phyloP scores from a whole-genome alignment of 2,113 vertebrate genomes.

The Ivindomyrus marchei region DNA sequence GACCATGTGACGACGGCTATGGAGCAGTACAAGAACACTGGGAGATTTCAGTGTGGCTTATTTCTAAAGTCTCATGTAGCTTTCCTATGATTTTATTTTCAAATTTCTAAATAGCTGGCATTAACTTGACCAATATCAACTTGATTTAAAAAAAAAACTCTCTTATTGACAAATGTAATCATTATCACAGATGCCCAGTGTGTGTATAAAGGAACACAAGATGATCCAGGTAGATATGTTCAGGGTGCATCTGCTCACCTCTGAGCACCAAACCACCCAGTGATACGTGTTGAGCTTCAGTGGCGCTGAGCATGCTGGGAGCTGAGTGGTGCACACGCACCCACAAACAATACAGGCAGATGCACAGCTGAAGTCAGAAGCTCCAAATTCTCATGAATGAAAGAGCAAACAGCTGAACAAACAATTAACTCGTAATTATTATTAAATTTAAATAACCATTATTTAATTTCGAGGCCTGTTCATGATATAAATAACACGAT shows the following conservation, averaged over 20 bases:
- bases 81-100: neutral
- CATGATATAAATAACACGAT: conserved; percentile 38
- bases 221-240: neutral
- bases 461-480: conserved; percentile 44
- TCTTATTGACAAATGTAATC: neutral
- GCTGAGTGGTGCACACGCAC: neutral
- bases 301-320: neutral
- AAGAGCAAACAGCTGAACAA: neutral
- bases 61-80: neutral
- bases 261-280: neutral
- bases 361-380: neutral
- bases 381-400: neutral
- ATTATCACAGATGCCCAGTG: neutral
- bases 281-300: neutral
- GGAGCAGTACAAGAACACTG: neutral
- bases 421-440: conserved; percentile 47
- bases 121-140: neutral
- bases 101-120: neutral
- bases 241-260: neutral
- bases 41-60: neutral
- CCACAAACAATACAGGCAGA: neutral
- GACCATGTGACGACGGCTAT: neutral
- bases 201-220: neutral
- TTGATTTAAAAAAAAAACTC: neutral
- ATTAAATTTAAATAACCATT: conserved; percentile 52